Conservation (phyloP, 2,888 invertebrate species). For the Agonopterix subpropinquella region DNA sequence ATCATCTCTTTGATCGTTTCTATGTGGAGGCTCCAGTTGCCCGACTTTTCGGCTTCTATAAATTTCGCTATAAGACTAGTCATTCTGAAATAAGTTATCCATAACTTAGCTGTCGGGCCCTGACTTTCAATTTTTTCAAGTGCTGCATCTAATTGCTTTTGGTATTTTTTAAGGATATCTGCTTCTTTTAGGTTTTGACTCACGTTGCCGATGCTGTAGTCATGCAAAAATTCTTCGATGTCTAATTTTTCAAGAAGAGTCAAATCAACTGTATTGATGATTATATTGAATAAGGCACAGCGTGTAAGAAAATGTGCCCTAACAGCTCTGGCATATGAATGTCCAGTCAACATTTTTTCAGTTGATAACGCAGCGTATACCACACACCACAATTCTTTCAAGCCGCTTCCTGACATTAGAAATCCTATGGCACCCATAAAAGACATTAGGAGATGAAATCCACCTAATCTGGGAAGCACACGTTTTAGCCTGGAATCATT, state of each 20-base stretch:
- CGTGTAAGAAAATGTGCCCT: too few relatives aligned
- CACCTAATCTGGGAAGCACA: conserved; percentile 25
- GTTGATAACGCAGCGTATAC: conserved; percentile 17
- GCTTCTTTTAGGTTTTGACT: too few relatives aligned
- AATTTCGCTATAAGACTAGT: conserved; percentile 32
- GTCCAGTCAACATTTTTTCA: conserved; percentile 28
- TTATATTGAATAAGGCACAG: too few relatives aligned
- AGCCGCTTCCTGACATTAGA: conserved; percentile 28
- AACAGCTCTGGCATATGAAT: conserved; percentile 26
- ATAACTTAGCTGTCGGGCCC: neutral
- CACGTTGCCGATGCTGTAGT: too few relatives aligned
- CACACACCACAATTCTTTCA: conserved; percentile 8
- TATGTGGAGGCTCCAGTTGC: conserved; percentile 42
- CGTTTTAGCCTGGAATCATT: conserved; percentile 9
- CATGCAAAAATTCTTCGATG: too few relatives aligned
- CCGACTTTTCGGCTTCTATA: conserved; percentile 39
- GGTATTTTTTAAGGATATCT: too few relatives aligned
- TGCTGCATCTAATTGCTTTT: too few relatives aligned
- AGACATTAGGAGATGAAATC: conserved; percentile 32
- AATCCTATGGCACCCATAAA: conserved; percentile 28
- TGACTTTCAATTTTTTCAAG: too few relatives aligned
- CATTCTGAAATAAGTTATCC: neutral
- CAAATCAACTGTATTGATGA: too few relatives aligned
- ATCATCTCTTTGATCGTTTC: conserved; percentile 34
- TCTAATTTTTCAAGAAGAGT: too few relatives aligned